A percentile compares a stretch with the other conserved stretches of the same genome.
Evolutionary conservation across 1,140 invertebrate genomes (phyloP).

Genomic region (Mylabris phalerata): DNA sequence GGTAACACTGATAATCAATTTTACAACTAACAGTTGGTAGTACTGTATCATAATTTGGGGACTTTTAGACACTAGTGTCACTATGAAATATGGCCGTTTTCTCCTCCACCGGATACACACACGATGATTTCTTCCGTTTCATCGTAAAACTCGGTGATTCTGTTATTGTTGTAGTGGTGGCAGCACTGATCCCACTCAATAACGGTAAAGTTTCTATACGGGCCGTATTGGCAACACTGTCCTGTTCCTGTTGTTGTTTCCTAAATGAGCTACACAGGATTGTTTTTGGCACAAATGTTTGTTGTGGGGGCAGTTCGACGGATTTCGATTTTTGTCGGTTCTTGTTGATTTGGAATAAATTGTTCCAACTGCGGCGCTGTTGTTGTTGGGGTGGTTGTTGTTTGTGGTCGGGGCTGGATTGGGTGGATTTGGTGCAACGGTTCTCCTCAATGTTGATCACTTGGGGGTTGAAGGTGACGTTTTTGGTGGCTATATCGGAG

Average conservation of each 20-base stretch:
- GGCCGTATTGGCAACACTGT: no score
- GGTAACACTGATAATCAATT: no score
- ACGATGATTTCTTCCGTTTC: conserved; percentile 53
- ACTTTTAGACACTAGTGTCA: conserved; percentile 49
- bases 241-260: no score
- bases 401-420: conserved; percentile 1
- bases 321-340: conserved; percentile 1
- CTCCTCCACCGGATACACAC: conserved; percentile 48
- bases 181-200: conserved; percentile 47
- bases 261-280: conserved; percentile 31
- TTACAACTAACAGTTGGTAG: no score
- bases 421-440: not conserved
- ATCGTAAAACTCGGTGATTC: conserved; percentile 48
- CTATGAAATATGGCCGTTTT: conserved; percentile 36
- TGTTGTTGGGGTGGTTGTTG: conserved; percentile 22
- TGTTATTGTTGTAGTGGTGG: conserved; percentile 18
- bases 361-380: conserved; percentile 4
- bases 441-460: conserved; percentile 32
- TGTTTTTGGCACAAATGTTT: conserved; percentile 38
- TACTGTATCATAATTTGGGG: no score
- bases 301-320: conserved; percentile 13
- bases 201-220: conserved; percentile 51
- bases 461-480: conserved; percentile 42
- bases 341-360: no score
- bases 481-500: conserved; percentile 32